These are phyloP conservation scores for Mastacembelus armatus DNA, from an alignment of 2,797 vertebrate species.

Conservation along the genomic window DNA sequence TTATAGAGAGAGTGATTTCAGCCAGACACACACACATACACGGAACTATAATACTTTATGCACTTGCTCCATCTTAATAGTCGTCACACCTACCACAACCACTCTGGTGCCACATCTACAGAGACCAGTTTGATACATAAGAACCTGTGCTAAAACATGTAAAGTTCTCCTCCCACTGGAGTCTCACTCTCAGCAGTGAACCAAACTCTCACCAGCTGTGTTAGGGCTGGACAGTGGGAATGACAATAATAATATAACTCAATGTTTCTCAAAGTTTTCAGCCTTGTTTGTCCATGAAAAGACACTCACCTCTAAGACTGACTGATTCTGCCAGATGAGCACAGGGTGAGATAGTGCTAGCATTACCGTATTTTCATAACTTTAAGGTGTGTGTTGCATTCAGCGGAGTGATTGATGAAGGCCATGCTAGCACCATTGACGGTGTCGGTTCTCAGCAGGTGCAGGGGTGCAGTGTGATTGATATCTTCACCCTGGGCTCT, in stretches of 20 bases:
- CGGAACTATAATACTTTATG: background rate
- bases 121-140: no score
- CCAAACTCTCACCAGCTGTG: no score
- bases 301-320: background rate
- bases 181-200: no score
- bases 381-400: constrained; percentile 12
- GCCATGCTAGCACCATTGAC: constrained; percentile 37
- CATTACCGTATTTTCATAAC: constrained; percentile 23
- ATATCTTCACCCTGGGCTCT: constrained; percentile 44
- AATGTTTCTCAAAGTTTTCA: no score
- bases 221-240: no score
- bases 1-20: no score
- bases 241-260: no score
- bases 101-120: no score
- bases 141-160: no score
- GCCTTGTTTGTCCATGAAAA: background rate
- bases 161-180: no score
- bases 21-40: background rate
- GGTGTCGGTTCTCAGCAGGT: constrained; percentile 29
- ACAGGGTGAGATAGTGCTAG: background rate
- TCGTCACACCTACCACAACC: background rate
- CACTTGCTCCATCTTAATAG: no score
- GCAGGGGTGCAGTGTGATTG: constrained; percentile 35
- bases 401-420: constrained; percentile 55
- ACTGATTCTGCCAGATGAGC: background rate